Evolutionary conservation across 2,797 vertebrate species (phyloP).

Genomic region (Enteromius trimaculatus): DNA sequence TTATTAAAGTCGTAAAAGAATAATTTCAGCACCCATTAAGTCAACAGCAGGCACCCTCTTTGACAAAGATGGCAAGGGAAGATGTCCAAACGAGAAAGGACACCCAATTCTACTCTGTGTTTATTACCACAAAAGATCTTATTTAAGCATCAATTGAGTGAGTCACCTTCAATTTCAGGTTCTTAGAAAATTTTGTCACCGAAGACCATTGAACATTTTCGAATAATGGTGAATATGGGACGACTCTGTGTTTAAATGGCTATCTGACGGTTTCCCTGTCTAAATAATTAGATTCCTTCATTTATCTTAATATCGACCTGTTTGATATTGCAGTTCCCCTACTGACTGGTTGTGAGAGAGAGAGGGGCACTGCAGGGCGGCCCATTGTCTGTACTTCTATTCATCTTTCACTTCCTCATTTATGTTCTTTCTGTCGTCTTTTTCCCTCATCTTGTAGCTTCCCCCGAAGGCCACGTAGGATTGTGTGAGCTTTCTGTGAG

Average conservation of each 20-base stretch:
- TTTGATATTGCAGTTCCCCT: slow-evolving; percentile 53
- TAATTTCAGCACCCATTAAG: slow-evolving; percentile 53
- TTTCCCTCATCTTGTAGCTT: not conserved
- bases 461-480: slow-evolving; percentile 10
- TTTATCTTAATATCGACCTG: slow-evolving; percentile 62
- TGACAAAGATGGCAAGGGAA: slow-evolving; percentile 8
- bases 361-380: slow-evolving; percentile 9
- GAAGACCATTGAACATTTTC: slow-evolving; percentile 59
- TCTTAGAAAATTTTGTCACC: slow-evolving; percentile 62
- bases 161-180: slow-evolving; percentile 72
- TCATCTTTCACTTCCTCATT: slow-evolving; percentile 30
- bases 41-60: slow-evolving; percentile 7
- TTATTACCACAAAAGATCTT: slow-evolving; percentile 69
- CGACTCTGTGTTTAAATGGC: slow-evolving; percentile 61
- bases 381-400: slow-evolving; percentile 23
- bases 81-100: slow-evolving; percentile 70
- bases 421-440: slow-evolving; percentile 8
- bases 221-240: slow-evolving; percentile 62
- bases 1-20: slow-evolving; percentile 53
- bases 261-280: slow-evolving; percentile 55
- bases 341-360: slow-evolving; percentile 5
- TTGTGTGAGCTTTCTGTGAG: slow-evolving; percentile 1
- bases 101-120: slow-evolving; percentile 59
- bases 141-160: slow-evolving; percentile 70
- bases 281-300: slow-evolving; percentile 67